phyloP scores from a whole-genome alignment of 2,113 vertebrate species.

The Prietella phreatophila region DNA sequence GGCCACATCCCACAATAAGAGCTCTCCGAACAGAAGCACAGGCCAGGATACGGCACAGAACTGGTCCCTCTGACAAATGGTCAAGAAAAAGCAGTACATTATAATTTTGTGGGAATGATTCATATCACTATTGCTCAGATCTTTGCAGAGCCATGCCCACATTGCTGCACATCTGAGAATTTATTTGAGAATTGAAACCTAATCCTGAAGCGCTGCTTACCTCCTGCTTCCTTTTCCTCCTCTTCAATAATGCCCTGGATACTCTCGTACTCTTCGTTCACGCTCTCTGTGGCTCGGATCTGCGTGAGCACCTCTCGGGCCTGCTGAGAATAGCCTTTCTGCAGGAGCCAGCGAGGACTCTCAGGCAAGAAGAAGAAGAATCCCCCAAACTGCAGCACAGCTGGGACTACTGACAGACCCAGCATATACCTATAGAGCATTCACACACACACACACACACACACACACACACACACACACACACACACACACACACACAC shows the following conservation, averaged over 20 bases:
- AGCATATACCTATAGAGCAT: conserved; percentile 86
- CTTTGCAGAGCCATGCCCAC: neutral
- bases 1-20: conserved; percentile 88
- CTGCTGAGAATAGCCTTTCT: conserved; percentile 85
- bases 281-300: conserved; percentile 80
- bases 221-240: conserved; percentile 77
- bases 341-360: conserved; percentile 96
- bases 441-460: conserved; percentile 10
- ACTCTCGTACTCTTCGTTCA: conserved; percentile 64
- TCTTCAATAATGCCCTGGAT: conserved; percentile 82
- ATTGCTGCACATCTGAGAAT: neutral
- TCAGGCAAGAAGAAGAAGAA: conserved; percentile 90
- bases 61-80: conserved; percentile 75
- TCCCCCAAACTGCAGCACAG: conserved; percentile 87
- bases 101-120: neutral
- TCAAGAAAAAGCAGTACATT: neutral
- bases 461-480: conserved; percentile 21
- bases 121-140: neutral
- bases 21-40: conserved; percentile 86
- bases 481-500: neutral
- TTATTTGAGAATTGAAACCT: neutral
- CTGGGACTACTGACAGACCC: conserved; percentile 85
- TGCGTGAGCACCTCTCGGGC: conserved; percentile 79
- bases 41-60: conserved; percentile 86
- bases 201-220: conserved; percentile 53